Conservation (phyloP, 2,888 invertebrate genomes). For the Tenodera sinensis region DNA sequence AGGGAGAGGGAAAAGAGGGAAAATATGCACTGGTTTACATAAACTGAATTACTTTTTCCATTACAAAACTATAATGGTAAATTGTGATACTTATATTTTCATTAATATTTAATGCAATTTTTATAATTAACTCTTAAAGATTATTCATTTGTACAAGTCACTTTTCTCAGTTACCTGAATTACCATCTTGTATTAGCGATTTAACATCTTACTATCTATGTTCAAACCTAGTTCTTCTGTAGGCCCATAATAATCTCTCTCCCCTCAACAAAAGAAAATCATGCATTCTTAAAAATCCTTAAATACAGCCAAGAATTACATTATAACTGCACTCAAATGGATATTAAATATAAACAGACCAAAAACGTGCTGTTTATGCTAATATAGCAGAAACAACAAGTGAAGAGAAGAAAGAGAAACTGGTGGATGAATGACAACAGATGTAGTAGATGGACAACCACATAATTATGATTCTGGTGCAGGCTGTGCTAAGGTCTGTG, state of each 20-base stretch:
- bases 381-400: neutral
- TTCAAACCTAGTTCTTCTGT: neutral
- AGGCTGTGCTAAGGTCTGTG: constrained; percentile 40
- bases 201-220: neutral
- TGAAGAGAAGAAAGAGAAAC: neutral
- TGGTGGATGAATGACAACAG: neutral
- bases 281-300: neutral
- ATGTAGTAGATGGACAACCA: neutral
- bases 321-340: neutral
- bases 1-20: too few species aligned
- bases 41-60: too few species aligned
- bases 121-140: too few species aligned
- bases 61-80: too few species aligned
- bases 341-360: neutral
- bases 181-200: neutral
- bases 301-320: neutral
- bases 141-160: too few species aligned
- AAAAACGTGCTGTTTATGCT: neutral
- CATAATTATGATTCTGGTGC: neutral
- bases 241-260: neutral
- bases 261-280: neutral
- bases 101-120: too few species aligned
- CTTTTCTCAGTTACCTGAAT: too few species aligned
- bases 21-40: too few species aligned
- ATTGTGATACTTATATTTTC: too few species aligned